A percentile compares a stretch with the other conserved stretches of the same genome.
phyloP scores from a whole-genome alignment of 2,888 invertebrate genomes.

The Thereva unica region DNA sequence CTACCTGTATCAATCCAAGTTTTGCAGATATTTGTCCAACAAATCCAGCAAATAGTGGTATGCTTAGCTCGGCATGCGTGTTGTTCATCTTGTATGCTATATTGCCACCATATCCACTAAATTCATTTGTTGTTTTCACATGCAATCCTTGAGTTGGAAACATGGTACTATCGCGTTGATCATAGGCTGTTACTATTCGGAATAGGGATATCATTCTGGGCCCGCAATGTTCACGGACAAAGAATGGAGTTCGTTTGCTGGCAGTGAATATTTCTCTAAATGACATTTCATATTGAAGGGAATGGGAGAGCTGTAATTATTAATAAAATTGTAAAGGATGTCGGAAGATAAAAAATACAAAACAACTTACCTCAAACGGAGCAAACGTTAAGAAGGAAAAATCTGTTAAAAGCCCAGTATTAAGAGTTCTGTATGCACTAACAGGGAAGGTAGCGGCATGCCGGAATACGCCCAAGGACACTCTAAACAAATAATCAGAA shows the following conservation, averaged over 20 bases:
- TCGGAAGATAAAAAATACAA: constrained; percentile 56
- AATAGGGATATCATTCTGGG: constrained; percentile 87
- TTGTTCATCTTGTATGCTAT: constrained; percentile 88
- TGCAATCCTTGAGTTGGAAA: constrained; percentile 78
- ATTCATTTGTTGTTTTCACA: constrained; percentile 76
- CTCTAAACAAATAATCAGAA: constrained; percentile 59
- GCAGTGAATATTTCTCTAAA: constrained; percentile 79
- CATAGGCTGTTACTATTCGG: constrained; percentile 77
- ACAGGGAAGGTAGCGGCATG: constrained; percentile 58
- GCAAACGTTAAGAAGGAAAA: constrained; percentile 67
- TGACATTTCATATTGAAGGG: constrained; percentile 84
- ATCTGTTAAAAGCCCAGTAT: constrained; percentile 78
- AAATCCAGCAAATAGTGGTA: constrained; percentile 62
- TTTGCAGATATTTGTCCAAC: constrained; percentile 55
- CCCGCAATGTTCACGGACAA: constrained; percentile 81
- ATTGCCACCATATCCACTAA: constrained; percentile 83
- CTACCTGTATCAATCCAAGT: constrained; percentile 52
- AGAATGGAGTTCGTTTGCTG: constrained; percentile 76
- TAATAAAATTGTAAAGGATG: constrained; percentile 33
- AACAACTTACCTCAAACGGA: constrained; percentile 58
- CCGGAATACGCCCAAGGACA: constrained; percentile 75
- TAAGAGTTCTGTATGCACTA: constrained; percentile 74
- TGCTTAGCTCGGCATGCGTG: constrained; percentile 70
- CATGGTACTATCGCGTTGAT: constrained; percentile 77
- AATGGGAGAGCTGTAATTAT: constrained; percentile 70